Base-by-base conservation (phyloP, 2,888 invertebrate species). In the Pherbina coryleti region DNA sequence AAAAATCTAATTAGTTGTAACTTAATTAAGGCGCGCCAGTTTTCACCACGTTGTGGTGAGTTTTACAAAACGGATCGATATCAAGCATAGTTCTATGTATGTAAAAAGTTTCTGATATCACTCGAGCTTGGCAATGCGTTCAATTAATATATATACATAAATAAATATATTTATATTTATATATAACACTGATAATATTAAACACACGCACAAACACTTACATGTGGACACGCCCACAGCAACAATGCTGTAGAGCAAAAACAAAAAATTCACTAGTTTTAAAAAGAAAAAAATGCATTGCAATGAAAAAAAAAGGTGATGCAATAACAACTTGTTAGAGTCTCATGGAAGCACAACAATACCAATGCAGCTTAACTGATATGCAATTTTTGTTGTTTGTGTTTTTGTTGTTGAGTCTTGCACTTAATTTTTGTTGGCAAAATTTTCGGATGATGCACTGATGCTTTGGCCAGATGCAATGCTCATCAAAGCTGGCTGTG, bases 401-500 rank as follows among this genome's bases (percentile, higher is more conserved):
- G 44, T 44, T 44, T 11, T 44, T 44, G 44, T 44, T 22, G n/a
- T 19, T 19, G 19, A 8, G 8, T 7, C 17, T 55, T 22, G 7
- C 57, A 22, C 37, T 31, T 66, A 8, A 11, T 72, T 67, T 28
- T 62, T 8, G n/a, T 73, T 53, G 57, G 25, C 57, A 28, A 25
- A 25, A 69, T 53, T 55, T 69, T 53, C 57, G 64, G 28, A 69
- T 34, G 19, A 31, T 28, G 9, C 25, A 25, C 57, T 55, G 67
- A 8, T 51, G 70, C 53, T 79, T 79, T 77, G 82, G 80, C 82
- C 83, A 81, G 84, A 84, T 84, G 87, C 88, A 86, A 87, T 89
- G 88, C 88, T 88, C 89, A 89, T 89, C 89, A 89, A 89, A 89
- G 88, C 88, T 88, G 88, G 89, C 89, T 89, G 89, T 89, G 89